Evolutionary conservation across 2,888 invertebrate species (phyloP), one percentile per base, ranked within the genome.

Genomic region (Pheosia gnoma): DNA sequence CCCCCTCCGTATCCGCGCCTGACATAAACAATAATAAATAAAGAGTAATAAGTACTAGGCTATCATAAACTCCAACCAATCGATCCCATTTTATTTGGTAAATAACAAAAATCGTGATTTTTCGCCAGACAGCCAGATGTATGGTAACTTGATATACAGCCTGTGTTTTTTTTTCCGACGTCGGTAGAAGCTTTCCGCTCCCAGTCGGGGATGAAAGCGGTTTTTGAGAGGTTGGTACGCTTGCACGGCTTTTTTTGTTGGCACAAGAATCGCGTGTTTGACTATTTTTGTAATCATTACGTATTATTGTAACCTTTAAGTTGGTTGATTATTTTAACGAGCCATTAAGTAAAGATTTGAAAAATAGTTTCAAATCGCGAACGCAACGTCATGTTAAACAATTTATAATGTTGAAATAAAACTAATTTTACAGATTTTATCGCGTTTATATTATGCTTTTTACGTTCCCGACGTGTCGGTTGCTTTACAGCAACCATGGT

Each of bases 141-240:
- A 76, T 71, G 76, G 77, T 77, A 77, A 77, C 64, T 69, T 72
- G 78, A 77, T 78, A 77, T 78, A 74, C 70, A 66, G 69, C 58
- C 62, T 68, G 72, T 69, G 67, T 70, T 75, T 70, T 71, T 72
- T 72, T 63, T 71, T 73, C 25, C 25, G 25, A 25, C 66, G 61
- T 60, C 72, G 61, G 68, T 70, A 64, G 74, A 68, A 72, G 72
- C 77, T 77, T 77, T 74, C 78, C 74, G 78, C 78, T 74, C 72
- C 78, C 76, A 78, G 68, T 57, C 72, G 66, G 75, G 78, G 76
- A 74, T 74, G 74, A 76, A 74, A 72, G 77, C 76, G 78, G 74
- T 78, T 78, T 75, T 75, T 74, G 74, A 70, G 68, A 71, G 67
- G 71, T 70, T 67, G 57, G 71, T 68, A 65, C 60, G 72, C 41